phyloP scores from a whole-genome alignment of 2,888 invertebrate genomes.

The Dorcus hopei region DNA sequence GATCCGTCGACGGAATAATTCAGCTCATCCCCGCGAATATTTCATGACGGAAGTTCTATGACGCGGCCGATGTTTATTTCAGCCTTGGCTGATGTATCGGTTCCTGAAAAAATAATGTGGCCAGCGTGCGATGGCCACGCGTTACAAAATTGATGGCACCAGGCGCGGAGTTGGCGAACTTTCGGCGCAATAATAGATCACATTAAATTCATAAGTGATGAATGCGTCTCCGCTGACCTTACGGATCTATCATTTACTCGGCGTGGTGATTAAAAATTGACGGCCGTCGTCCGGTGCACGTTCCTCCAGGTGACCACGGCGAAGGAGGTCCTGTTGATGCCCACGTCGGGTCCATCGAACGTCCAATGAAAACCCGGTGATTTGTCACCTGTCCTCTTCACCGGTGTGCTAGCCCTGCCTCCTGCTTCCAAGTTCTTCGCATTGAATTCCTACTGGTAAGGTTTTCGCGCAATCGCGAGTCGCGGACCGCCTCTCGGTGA shows the following conservation, averaged over 20 bases:
- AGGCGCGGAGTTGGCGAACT: conserved; percentile 21
- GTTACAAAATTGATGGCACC: background rate
- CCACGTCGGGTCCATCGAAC: conserved; percentile 33
- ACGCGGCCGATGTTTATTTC: too few species aligned
- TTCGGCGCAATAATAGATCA: conserved; percentile 32
- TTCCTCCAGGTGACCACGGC: conserved; percentile 35
- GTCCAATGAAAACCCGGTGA: conserved; percentile 44
- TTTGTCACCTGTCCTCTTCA: conserved; percentile 47
- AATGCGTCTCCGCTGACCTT: conserved; percentile 39
- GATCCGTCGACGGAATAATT: too few species aligned
- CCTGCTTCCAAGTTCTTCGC: conserved; percentile 36
- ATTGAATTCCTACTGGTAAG: conserved; percentile 42
- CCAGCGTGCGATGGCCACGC: too few species aligned
- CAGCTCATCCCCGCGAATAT: too few species aligned
- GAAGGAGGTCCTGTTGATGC: conserved; percentile 33
- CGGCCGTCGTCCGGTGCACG: background rate
- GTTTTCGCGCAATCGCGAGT: conserved; percentile 42
- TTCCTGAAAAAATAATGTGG: too few species aligned
- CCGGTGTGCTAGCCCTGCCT: conserved; percentile 41
- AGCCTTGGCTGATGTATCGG: too few species aligned
- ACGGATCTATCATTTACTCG: conserved; percentile 41
- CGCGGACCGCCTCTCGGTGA: conserved; percentile 38
- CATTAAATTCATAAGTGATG: conserved; percentile 40
- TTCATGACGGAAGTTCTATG: too few species aligned
- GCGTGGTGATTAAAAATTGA: conserved; percentile 10